Evolutionary conservation across 2,888 invertebrate species (phyloP).

Genomic region (Meiosimyza decipiens): DNA sequence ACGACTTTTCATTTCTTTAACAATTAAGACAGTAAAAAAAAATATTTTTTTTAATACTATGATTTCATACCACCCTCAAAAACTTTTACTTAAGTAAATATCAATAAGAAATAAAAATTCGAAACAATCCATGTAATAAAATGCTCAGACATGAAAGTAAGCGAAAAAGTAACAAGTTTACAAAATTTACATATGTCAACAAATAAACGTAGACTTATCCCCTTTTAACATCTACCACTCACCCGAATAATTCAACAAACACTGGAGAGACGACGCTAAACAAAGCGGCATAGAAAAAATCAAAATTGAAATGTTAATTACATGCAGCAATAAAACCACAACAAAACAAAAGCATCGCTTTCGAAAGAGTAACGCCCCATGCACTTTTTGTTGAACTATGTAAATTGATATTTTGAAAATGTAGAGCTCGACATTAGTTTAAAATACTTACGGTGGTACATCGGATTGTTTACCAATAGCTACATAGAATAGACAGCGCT

Average conservation of each 20-base stretch:
- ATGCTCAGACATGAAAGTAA: slow-evolving; percentile 32
- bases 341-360: slow-evolving; percentile 13
- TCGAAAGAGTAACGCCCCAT: slow-evolving; percentile 17
- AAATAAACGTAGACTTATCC: slow-evolving; percentile 29
- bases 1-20: no score
- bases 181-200: slow-evolving; percentile 51
- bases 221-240: neutral
- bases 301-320: slow-evolving; percentile 44
- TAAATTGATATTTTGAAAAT: neutral
- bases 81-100: no score
- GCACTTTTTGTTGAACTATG: neutral
- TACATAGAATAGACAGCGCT: no score
- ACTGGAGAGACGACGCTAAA: neutral
- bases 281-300: neutral
- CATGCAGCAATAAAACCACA: slow-evolving; percentile 40
- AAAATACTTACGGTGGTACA: no score
- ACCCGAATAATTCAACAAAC: slow-evolving; percentile 4
- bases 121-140: slow-evolving; percentile 27
- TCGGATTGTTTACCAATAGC: no score
- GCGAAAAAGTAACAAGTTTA: slow-evolving; percentile 32
- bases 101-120: no score
- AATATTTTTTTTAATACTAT: no score
- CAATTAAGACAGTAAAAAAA: no score
- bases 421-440: no score
- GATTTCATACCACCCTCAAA: no score